A percentile compares a stretch with the other conserved stretches of the same genome.
These are phyloP conservation scores for Diachasma alloeum DNA, from an alignment of 1,140 invertebrate genomes.

Conservation along the genomic window DNA sequence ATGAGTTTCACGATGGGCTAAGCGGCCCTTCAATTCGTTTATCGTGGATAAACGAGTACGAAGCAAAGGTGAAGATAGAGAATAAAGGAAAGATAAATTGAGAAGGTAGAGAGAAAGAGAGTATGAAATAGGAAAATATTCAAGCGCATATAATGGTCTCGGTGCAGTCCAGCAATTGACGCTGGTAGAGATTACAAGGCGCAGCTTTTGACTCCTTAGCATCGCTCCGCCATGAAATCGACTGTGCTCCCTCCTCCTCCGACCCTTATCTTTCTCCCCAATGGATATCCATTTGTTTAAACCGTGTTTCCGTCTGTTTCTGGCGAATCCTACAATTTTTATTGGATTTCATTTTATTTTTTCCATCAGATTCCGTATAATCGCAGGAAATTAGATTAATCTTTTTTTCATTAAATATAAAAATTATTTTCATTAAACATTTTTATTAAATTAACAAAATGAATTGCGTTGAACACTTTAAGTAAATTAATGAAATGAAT, in stretches of 20 bases:
- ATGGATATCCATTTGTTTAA: too few relatives aligned
- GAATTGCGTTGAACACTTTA: too few relatives aligned
- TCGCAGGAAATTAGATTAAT: too few relatives aligned
- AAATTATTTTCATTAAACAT: too few relatives aligned
- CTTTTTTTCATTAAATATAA: too few relatives aligned
- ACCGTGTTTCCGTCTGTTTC: too few relatives aligned
- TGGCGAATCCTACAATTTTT: too few relatives aligned
- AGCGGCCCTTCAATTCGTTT: neutral
- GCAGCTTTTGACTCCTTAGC: neutral
- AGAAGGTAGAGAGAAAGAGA: neutral
- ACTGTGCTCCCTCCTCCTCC: neutral
- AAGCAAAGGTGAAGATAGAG: neutral
- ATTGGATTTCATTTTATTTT: too few relatives aligned
- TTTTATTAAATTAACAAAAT: too few relatives aligned
- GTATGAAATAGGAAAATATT: neutral
- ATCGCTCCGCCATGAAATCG: neutral
- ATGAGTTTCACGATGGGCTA: neutral
- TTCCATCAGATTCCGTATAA: too few relatives aligned
- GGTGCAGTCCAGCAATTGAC: conserved; percentile 16
- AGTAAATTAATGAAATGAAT: too few relatives aligned
- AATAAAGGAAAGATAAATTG: neutral
- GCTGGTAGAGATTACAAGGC: conserved; percentile 21
- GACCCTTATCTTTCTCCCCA: too few relatives aligned
- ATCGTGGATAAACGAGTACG: neutral
- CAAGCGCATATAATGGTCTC: conserved; percentile 15